These are phyloP conservation scores for Eupeodes latifasciatus DNA, from an alignment of 2,888 invertebrate genomes.

Conservation along the genomic window DNA sequence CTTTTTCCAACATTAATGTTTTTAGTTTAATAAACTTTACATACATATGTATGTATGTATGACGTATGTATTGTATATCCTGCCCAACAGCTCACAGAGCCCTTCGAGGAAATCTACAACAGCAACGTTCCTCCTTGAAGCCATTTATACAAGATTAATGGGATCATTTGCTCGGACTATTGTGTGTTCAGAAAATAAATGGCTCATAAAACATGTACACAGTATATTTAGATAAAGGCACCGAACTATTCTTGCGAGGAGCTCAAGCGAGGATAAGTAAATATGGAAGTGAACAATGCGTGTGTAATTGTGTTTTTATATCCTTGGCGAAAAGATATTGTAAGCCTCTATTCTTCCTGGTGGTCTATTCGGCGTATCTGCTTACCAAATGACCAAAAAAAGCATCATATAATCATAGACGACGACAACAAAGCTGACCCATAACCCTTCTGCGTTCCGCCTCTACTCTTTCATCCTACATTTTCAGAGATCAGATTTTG, in stretches of 20 bases:
- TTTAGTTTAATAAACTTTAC: conserved; percentile 11
- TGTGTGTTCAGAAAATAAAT: conserved; percentile 80
- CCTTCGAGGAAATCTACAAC: conserved; percentile 46
- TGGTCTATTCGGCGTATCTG: neutral
- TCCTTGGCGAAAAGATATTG: conserved; percentile 41
- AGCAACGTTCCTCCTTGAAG: conserved; percentile 42
- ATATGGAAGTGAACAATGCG: neutral
- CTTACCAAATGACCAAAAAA: neutral
- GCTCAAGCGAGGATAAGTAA: neutral
- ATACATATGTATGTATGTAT: neutral
- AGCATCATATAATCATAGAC: conserved; percentile 8
- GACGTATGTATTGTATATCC: conserved; percentile 11
- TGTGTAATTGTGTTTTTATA: conserved; percentile 40
- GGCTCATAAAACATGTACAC: conserved; percentile 79
- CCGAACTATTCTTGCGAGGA: conserved; percentile 18
- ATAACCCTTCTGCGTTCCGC: conserved; percentile 6
- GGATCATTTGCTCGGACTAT: conserved; percentile 76
- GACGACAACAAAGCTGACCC: conserved; percentile 43
- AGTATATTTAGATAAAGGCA: conserved; percentile 51
- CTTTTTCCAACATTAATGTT: too few relatives aligned
- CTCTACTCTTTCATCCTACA: conserved; percentile 5
- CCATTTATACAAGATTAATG: conserved; percentile 72
- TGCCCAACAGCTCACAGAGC: conserved; percentile 58
- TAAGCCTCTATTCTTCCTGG: conserved; percentile 10
- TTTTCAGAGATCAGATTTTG: conserved; percentile 42